phyloP scores from a whole-genome alignment of 1,140 invertebrate genomes.

The Brachionus angularis region DNA sequence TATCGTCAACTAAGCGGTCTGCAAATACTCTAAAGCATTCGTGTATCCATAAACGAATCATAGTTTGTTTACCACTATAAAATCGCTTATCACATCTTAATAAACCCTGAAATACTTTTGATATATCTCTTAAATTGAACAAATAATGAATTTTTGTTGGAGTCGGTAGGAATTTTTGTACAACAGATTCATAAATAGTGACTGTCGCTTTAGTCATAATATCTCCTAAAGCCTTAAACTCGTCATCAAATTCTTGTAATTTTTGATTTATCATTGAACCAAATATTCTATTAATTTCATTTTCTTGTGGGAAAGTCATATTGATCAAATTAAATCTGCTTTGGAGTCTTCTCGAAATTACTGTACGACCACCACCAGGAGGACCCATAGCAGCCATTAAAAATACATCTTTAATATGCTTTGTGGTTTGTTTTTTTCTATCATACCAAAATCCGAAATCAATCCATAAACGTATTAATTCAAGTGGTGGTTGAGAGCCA shows the following conservation, averaged over 20 bases:
- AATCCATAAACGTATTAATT: slow-evolving; percentile 76
- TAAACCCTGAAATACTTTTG: slow-evolving; percentile 71
- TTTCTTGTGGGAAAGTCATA: slow-evolving; percentile 72
- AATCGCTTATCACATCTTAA: slow-evolving; percentile 69
- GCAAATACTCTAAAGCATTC: slow-evolving; percentile 75
- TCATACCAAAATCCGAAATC: slow-evolving; percentile 83
- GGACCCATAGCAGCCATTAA: slow-evolving; percentile 73
- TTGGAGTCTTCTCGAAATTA: slow-evolving; percentile 69
- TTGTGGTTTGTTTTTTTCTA: slow-evolving; percentile 67
- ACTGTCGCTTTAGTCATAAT: slow-evolving; percentile 67
- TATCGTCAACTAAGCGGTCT: slow-evolving; percentile 73
- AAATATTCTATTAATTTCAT: slow-evolving; percentile 73
- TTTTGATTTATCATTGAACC: slow-evolving; percentile 76
- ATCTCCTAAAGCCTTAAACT: slow-evolving; percentile 66
- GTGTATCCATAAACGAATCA: slow-evolving; percentile 75
- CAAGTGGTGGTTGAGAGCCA: slow-evolving; percentile 77
- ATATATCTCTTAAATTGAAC: slow-evolving; percentile 80
- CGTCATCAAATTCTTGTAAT: slow-evolving; percentile 69
- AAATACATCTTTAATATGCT: slow-evolving; percentile 71
- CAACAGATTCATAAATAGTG: slow-evolving; percentile 69
- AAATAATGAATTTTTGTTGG: slow-evolving; percentile 81
- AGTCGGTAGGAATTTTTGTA: slow-evolving; percentile 71
- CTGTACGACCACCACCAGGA: slow-evolving; percentile 72
- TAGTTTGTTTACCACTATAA: slow-evolving; percentile 67
- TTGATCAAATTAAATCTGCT: slow-evolving; percentile 75